Conservation (phyloP, 2,113 vertebrate species). For the Nothoprocta pentlandii region DNA sequence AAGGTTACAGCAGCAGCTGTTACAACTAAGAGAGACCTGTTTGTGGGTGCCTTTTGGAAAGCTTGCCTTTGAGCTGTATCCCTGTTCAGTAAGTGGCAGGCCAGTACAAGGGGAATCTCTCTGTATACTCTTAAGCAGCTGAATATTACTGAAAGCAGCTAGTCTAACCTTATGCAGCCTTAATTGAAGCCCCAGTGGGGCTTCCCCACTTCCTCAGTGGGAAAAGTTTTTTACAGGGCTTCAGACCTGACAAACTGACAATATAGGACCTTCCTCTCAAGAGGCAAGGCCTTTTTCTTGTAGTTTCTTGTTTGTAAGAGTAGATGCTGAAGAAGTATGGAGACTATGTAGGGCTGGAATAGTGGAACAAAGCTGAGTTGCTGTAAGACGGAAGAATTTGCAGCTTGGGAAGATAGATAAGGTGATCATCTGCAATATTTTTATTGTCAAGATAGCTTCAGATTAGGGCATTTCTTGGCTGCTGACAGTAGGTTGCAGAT, state of each 20-base stretch:
- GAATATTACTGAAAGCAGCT: neutral
- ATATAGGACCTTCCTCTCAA: neutral
- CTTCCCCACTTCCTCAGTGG: neutral
- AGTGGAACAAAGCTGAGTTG: neutral
- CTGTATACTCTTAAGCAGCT: neutral
- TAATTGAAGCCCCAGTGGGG: neutral
- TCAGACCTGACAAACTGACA: neutral
- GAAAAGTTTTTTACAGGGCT: neutral
- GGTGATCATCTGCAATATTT: neutral
- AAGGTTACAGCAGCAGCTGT: neutral
- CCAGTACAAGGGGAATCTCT: neutral
- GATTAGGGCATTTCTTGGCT: neutral
- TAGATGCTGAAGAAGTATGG: slow-evolving; percentile 4
- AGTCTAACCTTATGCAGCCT: neutral
- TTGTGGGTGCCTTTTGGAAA: neutral
- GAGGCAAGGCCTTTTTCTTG: slow-evolving; percentile 29
- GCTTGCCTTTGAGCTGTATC: neutral
- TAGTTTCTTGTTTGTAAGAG: slow-evolving; percentile 19
- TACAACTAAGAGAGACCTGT: neutral
- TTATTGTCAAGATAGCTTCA: neutral
- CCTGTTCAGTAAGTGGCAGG: neutral
- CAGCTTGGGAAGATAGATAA: slow-evolving; percentile 14
- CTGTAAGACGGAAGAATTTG: neutral
- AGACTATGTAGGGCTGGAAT: neutral
- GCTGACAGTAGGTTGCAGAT: neutral